phyloP scores from a whole-genome alignment of 2,797 vertebrate species.

The Eupleurogrammus muticus region DNA sequence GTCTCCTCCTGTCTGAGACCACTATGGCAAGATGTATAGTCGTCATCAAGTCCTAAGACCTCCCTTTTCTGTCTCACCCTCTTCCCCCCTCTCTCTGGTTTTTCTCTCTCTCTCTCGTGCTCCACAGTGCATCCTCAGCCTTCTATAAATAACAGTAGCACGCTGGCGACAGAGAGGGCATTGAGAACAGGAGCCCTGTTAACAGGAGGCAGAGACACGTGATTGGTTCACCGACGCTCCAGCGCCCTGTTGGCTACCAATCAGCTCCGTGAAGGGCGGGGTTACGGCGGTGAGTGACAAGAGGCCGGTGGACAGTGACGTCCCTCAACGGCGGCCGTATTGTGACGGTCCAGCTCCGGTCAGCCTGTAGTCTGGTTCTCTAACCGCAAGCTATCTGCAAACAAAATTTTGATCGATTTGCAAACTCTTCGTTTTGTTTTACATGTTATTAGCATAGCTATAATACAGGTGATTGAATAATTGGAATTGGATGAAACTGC shows the following conservation, averaged over 20 bases:
- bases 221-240: constrained; percentile 70
- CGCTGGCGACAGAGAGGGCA: constrained; percentile 53
- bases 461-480: no score
- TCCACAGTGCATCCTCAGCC: constrained; percentile 35
- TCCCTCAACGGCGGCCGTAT: no score
- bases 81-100: constrained; percentile 14
- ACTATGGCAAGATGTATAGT: constrained; percentile 42
- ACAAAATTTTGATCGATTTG: no score
- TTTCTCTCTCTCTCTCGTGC: constrained; percentile 25
- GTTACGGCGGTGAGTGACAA: constrained; percentile 46
- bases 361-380: no score
- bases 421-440: no score
- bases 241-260: constrained; percentile 58
- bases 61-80: constrained; percentile 15
- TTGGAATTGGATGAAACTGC: no score
- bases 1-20: constrained; percentile 16
- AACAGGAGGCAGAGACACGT: constrained; percentile 73
- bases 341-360: no score
- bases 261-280: constrained; percentile 54
- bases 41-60: constrained; percentile 18
- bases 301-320: background rate
- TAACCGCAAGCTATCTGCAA: no score
- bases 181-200: constrained; percentile 68
- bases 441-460: no score
- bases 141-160: constrained; percentile 77